These are phyloP conservation scores for Hylaeus anthracinus DNA, from an alignment of 1,140 invertebrate genomes.

Conservation along the genomic window DNA sequence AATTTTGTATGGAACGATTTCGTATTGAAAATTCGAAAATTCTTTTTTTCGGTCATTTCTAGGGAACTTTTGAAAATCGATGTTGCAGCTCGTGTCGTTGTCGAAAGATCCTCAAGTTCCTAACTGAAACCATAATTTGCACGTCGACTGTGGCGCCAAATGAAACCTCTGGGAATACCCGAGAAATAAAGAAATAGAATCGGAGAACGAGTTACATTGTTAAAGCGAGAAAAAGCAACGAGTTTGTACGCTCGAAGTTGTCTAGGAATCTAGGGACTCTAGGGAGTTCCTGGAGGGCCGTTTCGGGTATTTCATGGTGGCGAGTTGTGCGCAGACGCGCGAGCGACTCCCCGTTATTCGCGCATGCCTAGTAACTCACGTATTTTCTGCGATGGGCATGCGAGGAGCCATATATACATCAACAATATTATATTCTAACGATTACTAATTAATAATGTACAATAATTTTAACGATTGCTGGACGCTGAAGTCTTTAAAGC, in stretches of 20 bases:
- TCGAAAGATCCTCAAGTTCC: neutral
- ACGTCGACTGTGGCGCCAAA: slow-evolving; percentile 4
- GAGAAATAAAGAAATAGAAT: neutral
- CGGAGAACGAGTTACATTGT: no score
- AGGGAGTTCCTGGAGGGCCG: neutral
- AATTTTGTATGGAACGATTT: no score
- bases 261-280: neutral
- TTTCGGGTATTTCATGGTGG: slow-evolving; percentile 3
- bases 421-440: slow-evolving; percentile 76
- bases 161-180: neutral
- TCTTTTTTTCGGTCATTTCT: no score
- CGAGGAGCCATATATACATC: slow-evolving; percentile 65
- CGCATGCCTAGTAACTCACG: slow-evolving; percentile 41
- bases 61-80: no score
- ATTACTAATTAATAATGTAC: slow-evolving; percentile 76
- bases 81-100: neutral
- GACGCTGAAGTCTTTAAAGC: slow-evolving; percentile 62
- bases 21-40: no score
- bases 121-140: neutral
- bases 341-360: slow-evolving; percentile 13
- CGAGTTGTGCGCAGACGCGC: neutral
- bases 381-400: slow-evolving; percentile 35
- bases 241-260: neutral
- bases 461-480: slow-evolving; percentile 75
- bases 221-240: neutral